Base-by-base conservation (phyloP, 2,888 invertebrate species). In the Amiota communis region DNA sequence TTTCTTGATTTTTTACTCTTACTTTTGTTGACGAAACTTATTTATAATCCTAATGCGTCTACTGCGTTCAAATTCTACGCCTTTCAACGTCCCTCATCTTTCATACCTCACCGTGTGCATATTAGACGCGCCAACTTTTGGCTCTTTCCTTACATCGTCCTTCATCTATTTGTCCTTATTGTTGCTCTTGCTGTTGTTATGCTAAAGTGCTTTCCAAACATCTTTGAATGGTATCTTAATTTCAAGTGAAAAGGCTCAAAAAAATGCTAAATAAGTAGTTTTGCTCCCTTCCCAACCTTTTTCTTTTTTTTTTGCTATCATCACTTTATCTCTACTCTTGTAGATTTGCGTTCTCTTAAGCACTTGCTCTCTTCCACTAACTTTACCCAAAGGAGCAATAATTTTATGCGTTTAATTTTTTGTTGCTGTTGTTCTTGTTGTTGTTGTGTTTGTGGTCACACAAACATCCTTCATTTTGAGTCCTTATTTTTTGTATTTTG, bases 251-350 rank as follows among this genome's bases (percentile, higher is more conserved):
- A 23, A 61, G 20, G 11, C 2, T 15, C 17, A 23, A 61, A 17
- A 49, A 68, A 68, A 51, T 68, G 67, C 67, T 51, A 49, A 68
- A 68, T 68, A 68, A 68, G 67, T 68, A 68, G 67, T 68, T 68
- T 68, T 53, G 6, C 36, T 36, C 36, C 3, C 3, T 36, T 36
- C 8, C 6, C 36, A 36, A 6, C 36, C 36, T 36, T 36, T 36
- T n/a, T n/a, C n/a, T n/a, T n/a, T n/a, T n/a, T n/a, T n/a, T n/a
- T 36, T 36, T 36, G 6, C 36, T 36, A 36, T 36, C 36, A 36
- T 36, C 36, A 2, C 36, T 53, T 68, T 68, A 23, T 68, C 36
- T 36, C 36, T 36, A 6, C 36, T 36, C 36, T 36, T 36, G 36
- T 36, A 36, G n/a, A n/a, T n/a, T n/a, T n/a, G 8, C 15, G 13